Conservation (phyloP, 2,113 vertebrate species). For the Nicator chloris region DNA sequence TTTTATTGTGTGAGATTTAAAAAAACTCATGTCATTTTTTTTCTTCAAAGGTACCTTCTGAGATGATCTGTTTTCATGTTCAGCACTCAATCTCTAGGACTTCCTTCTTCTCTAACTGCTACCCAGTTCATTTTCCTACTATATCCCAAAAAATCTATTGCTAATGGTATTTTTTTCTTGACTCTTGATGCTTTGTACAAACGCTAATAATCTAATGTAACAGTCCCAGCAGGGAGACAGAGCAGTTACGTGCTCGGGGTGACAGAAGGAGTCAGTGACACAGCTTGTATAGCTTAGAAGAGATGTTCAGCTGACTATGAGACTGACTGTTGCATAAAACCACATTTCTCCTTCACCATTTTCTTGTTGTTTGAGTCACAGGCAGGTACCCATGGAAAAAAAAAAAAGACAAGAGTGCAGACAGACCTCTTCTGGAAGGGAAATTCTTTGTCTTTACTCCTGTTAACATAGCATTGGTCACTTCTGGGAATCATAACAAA, state of each 20-base stretch:
- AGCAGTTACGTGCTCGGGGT: neutral
- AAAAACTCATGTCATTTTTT: neutral
- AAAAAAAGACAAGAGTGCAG: neutral
- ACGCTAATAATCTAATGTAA: neutral
- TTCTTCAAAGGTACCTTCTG: neutral
- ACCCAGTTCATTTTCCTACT: neutral
- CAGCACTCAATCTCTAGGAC: neutral
- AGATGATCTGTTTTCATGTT: neutral
- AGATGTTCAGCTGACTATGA: neutral
- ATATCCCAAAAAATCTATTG: neutral
- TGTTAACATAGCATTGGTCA: neutral
- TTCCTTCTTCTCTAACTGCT: neutral
- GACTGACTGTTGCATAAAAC: neutral
- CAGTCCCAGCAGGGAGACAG: neutral
- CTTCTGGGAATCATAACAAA: neutral
- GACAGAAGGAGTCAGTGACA: neutral
- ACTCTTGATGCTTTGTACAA: neutral
- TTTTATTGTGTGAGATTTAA: neutral
- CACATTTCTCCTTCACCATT: neutral
- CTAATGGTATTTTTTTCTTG: neutral
- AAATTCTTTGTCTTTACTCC: neutral
- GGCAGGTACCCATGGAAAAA: rapidly evolving
- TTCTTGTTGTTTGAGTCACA: neutral
- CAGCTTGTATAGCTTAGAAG: neutral
- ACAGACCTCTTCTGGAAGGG: neutral